A percentile compares a stretch with the other conserved stretches of the same genome.
phyloP scores from a whole-genome alignment of 2,113 vertebrate genomes.

The Thryonomys swinderianus region DNA sequence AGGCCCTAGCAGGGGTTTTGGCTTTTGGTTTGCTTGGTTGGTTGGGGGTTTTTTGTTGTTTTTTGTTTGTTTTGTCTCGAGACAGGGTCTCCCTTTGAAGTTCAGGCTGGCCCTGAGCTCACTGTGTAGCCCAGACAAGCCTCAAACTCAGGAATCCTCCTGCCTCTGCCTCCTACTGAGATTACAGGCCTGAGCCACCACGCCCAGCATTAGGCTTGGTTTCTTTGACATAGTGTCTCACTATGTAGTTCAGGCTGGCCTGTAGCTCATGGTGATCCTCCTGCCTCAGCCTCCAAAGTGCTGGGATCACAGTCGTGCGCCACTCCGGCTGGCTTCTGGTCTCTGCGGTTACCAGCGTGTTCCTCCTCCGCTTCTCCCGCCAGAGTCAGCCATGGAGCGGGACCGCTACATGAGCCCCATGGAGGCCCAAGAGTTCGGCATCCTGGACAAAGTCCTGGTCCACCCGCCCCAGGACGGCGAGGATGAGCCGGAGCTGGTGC shows the following conservation, averaged over 20 bases:
- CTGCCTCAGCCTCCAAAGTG: not conserved
- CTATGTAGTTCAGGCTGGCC: not conserved
- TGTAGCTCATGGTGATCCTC: not conserved
- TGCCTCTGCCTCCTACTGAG: too few species aligned
- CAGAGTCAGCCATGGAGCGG: constrained; percentile 94
- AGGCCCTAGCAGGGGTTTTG: not conserved
- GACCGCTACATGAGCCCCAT: constrained; percentile 97
- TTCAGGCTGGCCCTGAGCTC: too few species aligned
- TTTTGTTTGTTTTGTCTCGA: too few species aligned
- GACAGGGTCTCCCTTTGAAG: too few species aligned
- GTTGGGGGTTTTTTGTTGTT: too few species aligned
- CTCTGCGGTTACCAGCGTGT: not conserved
- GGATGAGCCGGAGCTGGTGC: constrained; percentile 93
- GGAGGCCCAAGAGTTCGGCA: constrained; percentile 95
- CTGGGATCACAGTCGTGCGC: not conserved
- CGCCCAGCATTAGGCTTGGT: too few species aligned
- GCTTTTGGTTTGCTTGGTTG: too few species aligned
- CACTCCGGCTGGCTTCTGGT: not conserved
- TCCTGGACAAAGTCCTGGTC: constrained; percentile 94
- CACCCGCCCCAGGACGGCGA: constrained; percentile 94
- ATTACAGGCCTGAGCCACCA: too few species aligned
- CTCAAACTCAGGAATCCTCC: too few species aligned
- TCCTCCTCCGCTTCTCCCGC: not conserved
- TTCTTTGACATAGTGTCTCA: too few species aligned
- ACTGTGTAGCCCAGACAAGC: too few species aligned